Evolutionary conservation across 2,888 invertebrate genomes (phyloP), one percentile per base, ranked within the genome.

Genomic region (Drosophila affinis): DNA sequence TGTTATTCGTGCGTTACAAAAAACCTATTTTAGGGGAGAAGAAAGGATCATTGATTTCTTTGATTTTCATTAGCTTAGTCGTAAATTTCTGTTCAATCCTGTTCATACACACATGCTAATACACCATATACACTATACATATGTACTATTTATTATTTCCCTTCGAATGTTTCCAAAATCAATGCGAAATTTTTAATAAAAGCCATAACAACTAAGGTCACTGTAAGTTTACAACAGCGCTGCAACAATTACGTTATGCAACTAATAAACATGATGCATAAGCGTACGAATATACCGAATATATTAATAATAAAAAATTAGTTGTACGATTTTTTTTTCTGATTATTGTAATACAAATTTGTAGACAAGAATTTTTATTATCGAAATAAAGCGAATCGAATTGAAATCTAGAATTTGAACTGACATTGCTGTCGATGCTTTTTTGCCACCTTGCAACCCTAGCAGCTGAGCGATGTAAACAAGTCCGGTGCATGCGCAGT

Each of bases 131-230:
- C n/a, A 10, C 32, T 12, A 34, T 14, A 34, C 57, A 63, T 57
- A 24, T 64, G 49, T 57, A 65, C 48, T 73, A 74, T 72, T 72
- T 72, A 72, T 72, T 72, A 27, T 59, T 58, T 51, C 59, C 44
- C 78, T 77, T 70, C 71, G 75, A 67, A 72, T 77, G 75, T 76
- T 73, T 75, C 80, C 29, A 54, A 63, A 54, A 64, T 49, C 57
- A 53, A 57, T 57, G 32, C 49, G 47, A 65, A 84, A 74, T 74
- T 75, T 75, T 63, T 75, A 64, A 75, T 75, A 76, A 87, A 87
- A 89, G 90, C 89, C 89, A 89, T 89, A 88, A 88, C 62, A 84
- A 77, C 70, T 90, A 90, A 90, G 89, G 87, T 88, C 78, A 78
- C 76, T 78, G 76, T 83, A 89, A 78, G 78, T 74, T 83, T 69